Evolutionary conservation across 2,797 vertebrate species (phyloP).

Genomic region (Carduelis carduelis): DNA sequence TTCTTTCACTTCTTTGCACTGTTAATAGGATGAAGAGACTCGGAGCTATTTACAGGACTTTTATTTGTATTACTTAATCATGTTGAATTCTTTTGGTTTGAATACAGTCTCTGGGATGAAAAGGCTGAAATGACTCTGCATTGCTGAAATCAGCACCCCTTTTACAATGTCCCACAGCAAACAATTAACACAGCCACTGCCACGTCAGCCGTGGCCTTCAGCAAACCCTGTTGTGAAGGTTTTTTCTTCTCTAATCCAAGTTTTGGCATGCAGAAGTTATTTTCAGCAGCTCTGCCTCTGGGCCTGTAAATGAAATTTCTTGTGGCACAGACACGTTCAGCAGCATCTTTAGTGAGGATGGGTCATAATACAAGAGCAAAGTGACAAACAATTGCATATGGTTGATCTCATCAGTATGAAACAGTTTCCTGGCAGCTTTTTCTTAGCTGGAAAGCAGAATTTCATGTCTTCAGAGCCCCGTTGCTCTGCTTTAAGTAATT

Average conservation of each 20-base stretch:
- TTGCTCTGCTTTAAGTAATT: background rate
- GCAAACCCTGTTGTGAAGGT: background rate
- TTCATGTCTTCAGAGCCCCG: background rate
- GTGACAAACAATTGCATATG: conserved; percentile 28
- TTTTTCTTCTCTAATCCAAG: conserved; percentile 28
- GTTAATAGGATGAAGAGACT: conserved; percentile 13
- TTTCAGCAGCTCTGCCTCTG: conserved; percentile 32
- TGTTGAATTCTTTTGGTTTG: conserved; percentile 51
- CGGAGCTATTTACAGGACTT: conserved; percentile 61
- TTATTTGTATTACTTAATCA: conserved; percentile 22
- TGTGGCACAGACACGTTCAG: conserved; percentile 5
- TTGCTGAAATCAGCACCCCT: conserved; percentile 21
- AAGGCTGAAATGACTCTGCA: conserved; percentile 32
- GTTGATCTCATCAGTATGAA: background rate
- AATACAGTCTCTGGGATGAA: conserved; percentile 42
- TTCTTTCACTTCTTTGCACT: conserved; percentile 35
- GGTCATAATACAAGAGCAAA: background rate
- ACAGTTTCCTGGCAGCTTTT: conserved; percentile 9
- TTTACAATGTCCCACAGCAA: background rate
- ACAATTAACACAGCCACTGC: background rate
- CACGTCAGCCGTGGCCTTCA: background rate
- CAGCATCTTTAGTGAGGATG: conserved; percentile 9
- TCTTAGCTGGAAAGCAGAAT: conserved; percentile 1
- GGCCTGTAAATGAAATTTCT: conserved; percentile 14
- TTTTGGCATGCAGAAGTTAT: conserved; percentile 69